Percentiles rank a stretch among this genome's conserved stretches.
Conservation (phyloP, 2,888 invertebrate species). For the Syritta pipiens region DNA sequence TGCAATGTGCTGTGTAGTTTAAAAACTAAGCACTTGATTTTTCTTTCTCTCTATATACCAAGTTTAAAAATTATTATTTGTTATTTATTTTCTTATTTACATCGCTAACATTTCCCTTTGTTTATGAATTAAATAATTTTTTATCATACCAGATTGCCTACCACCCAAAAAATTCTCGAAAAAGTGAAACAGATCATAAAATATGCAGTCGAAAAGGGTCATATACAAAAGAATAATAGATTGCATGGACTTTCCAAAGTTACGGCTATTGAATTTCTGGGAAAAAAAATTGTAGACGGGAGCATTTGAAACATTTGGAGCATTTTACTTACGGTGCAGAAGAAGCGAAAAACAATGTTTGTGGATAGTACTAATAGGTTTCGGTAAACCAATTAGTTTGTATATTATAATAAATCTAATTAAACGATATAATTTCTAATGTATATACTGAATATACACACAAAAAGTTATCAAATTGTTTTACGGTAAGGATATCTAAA, state of each 20-base stretch:
- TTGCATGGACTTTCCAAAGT: slow-evolving; percentile 83
- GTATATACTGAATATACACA: too few species aligned
- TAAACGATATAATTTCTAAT: too few species aligned
- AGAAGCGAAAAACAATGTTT: neutral
- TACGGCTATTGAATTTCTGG: slow-evolving; percentile 83
- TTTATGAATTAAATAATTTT: neutral
- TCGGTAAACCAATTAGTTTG: too few species aligned
- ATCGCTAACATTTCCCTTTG: slow-evolving; percentile 23
- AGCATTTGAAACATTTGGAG: slow-evolving; percentile 82
- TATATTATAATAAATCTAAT: too few species aligned
- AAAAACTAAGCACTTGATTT: slow-evolving; percentile 80
- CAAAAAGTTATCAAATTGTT: too few species aligned
- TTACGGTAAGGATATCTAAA: too few species aligned
- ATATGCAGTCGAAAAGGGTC: slow-evolving; percentile 81
- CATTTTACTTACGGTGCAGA: slow-evolving; percentile 75
- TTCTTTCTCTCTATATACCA: slow-evolving; percentile 14
- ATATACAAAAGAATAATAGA: slow-evolving; percentile 80
- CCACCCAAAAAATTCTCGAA: slow-evolving; percentile 81
- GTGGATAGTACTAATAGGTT: too few species aligned
- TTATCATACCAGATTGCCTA: slow-evolving; percentile 72
- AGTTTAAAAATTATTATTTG: too few species aligned
- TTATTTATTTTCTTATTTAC: too few species aligned
- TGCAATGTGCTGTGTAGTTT: slow-evolving; percentile 82
- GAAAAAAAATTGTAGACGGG: slow-evolving; percentile 81
- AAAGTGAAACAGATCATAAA: slow-evolving; percentile 81